Evolutionary conservation across 1,140 invertebrate genomes (phyloP).

Genomic region (Samia ricini): DNA sequence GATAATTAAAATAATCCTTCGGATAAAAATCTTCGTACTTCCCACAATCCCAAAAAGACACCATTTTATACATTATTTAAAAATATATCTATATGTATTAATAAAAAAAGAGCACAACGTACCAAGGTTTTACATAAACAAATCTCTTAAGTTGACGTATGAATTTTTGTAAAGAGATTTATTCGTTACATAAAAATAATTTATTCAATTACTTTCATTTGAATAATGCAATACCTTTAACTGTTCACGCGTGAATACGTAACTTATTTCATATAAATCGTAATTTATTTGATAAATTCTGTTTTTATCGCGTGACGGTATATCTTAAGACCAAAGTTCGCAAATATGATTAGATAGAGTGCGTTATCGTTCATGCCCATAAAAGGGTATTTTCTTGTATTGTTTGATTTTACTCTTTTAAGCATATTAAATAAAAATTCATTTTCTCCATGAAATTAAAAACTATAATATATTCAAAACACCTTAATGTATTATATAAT

Average conservation of each 20-base stretch:
- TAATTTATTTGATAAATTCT: neutral
- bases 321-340: conserved; percentile 23
- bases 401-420: too few relatives aligned
- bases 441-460: too few relatives aligned
- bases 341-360: conserved; percentile 15
- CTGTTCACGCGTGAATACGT: neutral
- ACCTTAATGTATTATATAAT: too few relatives aligned
- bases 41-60: conserved; percentile 10
- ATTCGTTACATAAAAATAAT: neutral
- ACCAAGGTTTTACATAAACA: neutral
- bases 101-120: neutral
- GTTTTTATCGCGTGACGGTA: neutral
- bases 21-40: neutral
- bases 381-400: conserved; percentile 13
- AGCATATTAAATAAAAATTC: too few relatives aligned
- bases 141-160: neutral
- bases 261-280: neutral
- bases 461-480: too few relatives aligned
- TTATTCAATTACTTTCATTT: neutral
- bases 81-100: neutral
- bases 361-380: conserved; percentile 5
- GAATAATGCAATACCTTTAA: neutral
- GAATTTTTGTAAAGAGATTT: neutral
- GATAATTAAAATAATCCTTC: conserved; percentile 3
- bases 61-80: neutral